Evolutionary conservation across 2,113 vertebrate species (phyloP), one percentile per base, ranked within the genome.

Genomic region (Pogona vitticeps): DNA sequence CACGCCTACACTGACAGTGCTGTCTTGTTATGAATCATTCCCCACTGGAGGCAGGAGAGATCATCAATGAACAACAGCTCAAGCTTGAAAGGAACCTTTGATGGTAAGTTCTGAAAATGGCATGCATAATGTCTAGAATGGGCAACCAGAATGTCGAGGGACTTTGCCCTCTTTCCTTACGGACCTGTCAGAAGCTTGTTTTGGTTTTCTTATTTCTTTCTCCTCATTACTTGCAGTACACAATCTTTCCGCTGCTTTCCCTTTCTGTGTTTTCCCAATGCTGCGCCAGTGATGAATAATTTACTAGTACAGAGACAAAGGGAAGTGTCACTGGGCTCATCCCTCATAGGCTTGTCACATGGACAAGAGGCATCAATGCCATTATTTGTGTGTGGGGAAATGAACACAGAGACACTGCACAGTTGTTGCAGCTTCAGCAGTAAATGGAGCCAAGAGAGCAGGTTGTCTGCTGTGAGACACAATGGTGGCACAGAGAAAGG

Each of bases 261-360:
- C 90, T 93, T 94, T 93, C 93, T 91, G 90, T 92, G 94, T 94
- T 93, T 94, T 95, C 95, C 95, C 93, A 94, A 80, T 90, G 92
- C 91, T 94, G 93, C 86, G 92, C 89, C 92, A 93, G 92, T 90
- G 90, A 95, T 95, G 94, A 95, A 95, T 95, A 95, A 95, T 95
- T 95, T 95, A 95, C 93, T 88, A 94, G 93, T 79, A 86, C 88
- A 81, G 91, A 94, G 94, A 95, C 94, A 94, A 68, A 94, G 91
- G 92, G 93, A 95, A 93, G 89, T 93, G 93, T 94, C 95, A 93
- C 93, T 90, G 90, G 93, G 93, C 95, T 95, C 95, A 95, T 95
- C 93, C 92, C 88, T 95, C 95, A 95, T 91, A 94, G 94, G 91
- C 91, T 92, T 95, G 95, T 95, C 95, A 95, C 93, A 94, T 93